Conservation (phyloP, 92 coral and sea anemone genomes). For the Heteractis magnifica region DNA sequence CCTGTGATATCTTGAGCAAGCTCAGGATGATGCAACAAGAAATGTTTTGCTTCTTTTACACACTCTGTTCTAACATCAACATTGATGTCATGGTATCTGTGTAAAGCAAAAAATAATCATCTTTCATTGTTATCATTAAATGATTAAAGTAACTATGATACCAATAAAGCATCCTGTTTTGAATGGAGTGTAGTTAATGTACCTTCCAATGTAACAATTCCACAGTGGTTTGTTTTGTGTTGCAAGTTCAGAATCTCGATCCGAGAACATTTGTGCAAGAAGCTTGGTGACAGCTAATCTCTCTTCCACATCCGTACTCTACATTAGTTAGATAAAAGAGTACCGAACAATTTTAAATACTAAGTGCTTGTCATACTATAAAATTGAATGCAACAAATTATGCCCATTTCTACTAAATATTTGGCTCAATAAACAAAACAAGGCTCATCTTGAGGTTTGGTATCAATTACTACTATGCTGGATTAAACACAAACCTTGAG, state of each 20-base stretch:
- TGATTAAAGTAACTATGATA: neutral
- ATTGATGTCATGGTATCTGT: constrained; percentile 88
- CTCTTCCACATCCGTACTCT: constrained; percentile 86
- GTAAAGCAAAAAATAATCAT: neutral
- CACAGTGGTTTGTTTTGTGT: constrained; percentile 80
- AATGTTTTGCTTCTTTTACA: constrained; percentile 69
- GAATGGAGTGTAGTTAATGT: neutral
- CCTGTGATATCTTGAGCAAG: constrained; percentile 73
- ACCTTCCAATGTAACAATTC: constrained; percentile 93
- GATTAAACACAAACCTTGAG: constrained; percentile 63
- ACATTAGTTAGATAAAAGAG: neutral
- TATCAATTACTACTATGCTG: too few species aligned
- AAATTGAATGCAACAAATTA: too few species aligned
- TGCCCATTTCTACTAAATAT: too few species aligned
- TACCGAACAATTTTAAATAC: too few species aligned
- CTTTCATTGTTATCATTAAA: neutral
- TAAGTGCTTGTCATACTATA: too few species aligned
- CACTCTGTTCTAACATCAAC: constrained; percentile 84
- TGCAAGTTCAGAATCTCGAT: constrained; percentile 82
- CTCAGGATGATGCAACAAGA: constrained; percentile 67
- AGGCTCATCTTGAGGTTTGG: neutral
- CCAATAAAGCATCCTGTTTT: neutral
- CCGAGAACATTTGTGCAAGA: constrained; percentile 89
- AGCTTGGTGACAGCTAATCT: constrained; percentile 67
- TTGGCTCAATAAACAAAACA: neutral